Conservation (phyloP, 1,140 invertebrate genomes). For the Piezodorus guildinii region DNA sequence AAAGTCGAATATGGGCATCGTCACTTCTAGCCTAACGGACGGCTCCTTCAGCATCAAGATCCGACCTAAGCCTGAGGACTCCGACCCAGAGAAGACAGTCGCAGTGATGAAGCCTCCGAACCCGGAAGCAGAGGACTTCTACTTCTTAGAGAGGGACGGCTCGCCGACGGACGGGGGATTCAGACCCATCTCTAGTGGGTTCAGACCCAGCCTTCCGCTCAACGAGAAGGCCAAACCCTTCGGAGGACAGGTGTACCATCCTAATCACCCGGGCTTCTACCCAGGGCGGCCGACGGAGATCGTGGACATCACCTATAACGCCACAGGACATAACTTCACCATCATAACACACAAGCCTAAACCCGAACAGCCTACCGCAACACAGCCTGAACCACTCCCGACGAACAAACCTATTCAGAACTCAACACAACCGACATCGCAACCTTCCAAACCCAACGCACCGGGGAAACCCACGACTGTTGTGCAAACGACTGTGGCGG, state of each 20-base stretch:
- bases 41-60: slow-evolving; percentile 10
- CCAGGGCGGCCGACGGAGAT: neutral
- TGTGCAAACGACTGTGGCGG: too few relatives aligned
- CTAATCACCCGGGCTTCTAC: neutral
- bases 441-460: too few relatives aligned
- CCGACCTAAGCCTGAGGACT: neutral
- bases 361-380: neutral
- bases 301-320: neutral
- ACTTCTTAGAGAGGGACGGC: neutral
- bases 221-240: neutral
- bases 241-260: neutral
- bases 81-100: neutral
- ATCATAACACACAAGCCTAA: neutral
- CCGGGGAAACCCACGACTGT: too few relatives aligned
- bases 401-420: too few relatives aligned
- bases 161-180: neutral
- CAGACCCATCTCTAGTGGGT: neutral
- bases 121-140: neutral
- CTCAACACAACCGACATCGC: too few relatives aligned
- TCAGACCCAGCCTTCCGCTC: neutral
- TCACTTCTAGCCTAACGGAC: neutral
- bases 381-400: too few relatives aligned
- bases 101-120: neutral
- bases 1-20: neutral
- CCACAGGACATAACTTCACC: neutral